Evolutionary conservation across 2,888 invertebrate genomes (phyloP).

Genomic region (Ichneumoninae sp.): DNA sequence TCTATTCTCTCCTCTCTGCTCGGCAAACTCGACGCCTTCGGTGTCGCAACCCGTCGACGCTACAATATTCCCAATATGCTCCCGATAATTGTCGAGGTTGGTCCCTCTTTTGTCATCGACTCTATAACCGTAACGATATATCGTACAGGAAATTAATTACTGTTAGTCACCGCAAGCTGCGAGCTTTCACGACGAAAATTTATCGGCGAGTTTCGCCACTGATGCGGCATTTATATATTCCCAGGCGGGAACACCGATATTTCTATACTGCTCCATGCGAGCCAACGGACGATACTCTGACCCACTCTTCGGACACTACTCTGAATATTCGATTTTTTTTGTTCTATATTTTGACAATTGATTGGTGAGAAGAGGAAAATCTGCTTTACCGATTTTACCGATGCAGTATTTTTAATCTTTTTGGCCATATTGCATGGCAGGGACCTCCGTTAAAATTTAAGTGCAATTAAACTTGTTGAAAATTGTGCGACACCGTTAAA

Average conservation of each 20-base stretch:
- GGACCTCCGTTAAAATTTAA: too few species aligned
- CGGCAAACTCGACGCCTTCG: not conserved
- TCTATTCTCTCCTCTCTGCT: not conserved
- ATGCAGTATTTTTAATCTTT: too few species aligned
- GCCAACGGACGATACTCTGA: too few species aligned
- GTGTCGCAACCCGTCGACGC: not conserved
- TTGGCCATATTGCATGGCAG: too few species aligned
- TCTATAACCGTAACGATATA: conserved; percentile 1
- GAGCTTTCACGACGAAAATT: not conserved
- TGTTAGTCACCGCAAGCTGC: not conserved
- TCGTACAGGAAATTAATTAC: conserved; percentile 13
- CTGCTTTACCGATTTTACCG: too few species aligned
- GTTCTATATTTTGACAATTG: too few species aligned
- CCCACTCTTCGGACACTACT: too few species aligned
- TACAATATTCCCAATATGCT: not conserved
- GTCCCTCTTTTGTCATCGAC: conserved; percentile 1
- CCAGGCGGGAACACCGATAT: not conserved
- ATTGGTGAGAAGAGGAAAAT: too few species aligned
- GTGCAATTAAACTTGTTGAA: too few species aligned
- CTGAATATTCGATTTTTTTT: too few species aligned
- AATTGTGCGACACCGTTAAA: too few species aligned
- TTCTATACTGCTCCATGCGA: not conserved
- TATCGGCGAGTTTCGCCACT: not conserved
- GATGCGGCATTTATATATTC: not conserved
- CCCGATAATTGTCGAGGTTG: conserved; percentile 6